phyloP scores from a whole-genome alignment of 2,797 vertebrate genomes.

The Phataginus tetradactyla region DNA sequence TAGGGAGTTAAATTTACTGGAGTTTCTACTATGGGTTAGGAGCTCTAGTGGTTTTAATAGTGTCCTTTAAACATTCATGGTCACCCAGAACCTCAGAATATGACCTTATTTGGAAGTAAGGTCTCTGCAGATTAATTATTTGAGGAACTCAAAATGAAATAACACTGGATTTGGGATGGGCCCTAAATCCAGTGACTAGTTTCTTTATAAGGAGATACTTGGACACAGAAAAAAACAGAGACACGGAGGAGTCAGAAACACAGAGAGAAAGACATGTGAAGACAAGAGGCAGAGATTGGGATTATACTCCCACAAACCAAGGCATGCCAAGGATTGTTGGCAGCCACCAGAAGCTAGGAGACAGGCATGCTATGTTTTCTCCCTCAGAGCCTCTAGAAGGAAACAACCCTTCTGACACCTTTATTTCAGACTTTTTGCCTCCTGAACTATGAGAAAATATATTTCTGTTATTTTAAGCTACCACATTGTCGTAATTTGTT shows the following conservation, averaged over 20 bases:
- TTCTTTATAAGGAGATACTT: background rate
- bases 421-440: background rate
- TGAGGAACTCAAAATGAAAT: background rate
- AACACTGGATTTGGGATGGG: background rate
- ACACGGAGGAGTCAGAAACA: background rate
- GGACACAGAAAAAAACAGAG: background rate
- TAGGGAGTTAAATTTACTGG: background rate
- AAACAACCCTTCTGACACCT: background rate
- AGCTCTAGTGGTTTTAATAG: background rate
- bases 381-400: background rate
- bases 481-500: background rate
- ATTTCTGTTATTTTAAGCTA: background rate
- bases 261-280: background rate
- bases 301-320: background rate
- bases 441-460: background rate
- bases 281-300: background rate
- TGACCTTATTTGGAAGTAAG: background rate
- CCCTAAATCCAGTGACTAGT: background rate
- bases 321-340: background rate
- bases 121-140: background rate
- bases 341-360: background rate
- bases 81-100: background rate
- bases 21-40: background rate
- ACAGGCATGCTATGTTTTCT: background rate
- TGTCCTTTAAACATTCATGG: background rate